Evolutionary conservation across 1,140 invertebrate genomes (phyloP).

Genomic region (Ganaspis sp.): DNA sequence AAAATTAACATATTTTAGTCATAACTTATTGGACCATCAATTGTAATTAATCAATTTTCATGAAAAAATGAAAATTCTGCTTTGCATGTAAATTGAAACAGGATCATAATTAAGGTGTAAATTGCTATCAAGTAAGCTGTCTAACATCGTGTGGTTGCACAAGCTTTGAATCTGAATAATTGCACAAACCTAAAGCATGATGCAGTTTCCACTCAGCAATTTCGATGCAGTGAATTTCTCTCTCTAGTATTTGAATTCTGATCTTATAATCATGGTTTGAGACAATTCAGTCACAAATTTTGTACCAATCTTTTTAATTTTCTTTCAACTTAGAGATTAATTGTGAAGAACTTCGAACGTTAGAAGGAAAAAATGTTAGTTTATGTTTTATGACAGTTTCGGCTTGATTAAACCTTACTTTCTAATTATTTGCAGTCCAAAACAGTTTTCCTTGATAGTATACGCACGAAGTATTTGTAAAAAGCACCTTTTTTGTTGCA

Average conservation of each 20-base stretch:
- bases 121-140: slow-evolving; percentile 14
- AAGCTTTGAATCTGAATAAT: slow-evolving; percentile 18
- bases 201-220: not conserved
- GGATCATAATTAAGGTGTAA: slow-evolving; percentile 13
- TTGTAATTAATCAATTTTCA: not conserved
- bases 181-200: not conserved
- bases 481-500: no score
- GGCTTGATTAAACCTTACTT: no score
- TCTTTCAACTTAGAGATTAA: no score
- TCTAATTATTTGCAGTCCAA: no score
- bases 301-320: not conserved
- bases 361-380: no score
- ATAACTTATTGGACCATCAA: no score
- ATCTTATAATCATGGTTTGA: not conserved
- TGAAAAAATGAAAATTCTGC: not conserved
- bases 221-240: not conserved
- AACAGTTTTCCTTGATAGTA: no score
- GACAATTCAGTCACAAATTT: not conserved
- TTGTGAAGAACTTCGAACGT: no score
- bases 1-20: no score
- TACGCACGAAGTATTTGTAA: no score
- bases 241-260: not conserved
- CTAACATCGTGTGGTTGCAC: not conserved
- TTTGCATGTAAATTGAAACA: slow-evolving; percentile 1
- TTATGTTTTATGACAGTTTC: no score